Percentiles rank a stretch among this genome's conserved stretches.
Conservation (phyloP, 2,113 vertebrate species). For the Pyrgilauda ruficollis region DNA sequence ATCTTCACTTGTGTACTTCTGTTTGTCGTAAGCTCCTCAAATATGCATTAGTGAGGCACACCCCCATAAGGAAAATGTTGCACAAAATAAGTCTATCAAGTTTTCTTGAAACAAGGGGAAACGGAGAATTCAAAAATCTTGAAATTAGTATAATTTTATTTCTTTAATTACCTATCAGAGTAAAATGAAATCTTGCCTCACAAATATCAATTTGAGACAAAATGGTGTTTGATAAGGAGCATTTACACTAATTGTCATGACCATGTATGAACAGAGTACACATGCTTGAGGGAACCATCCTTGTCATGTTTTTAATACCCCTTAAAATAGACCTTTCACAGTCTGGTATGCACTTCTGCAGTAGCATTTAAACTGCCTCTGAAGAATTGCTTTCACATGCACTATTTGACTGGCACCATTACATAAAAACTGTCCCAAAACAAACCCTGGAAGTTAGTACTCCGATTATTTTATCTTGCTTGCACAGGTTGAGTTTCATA, state of each 20-base stretch:
- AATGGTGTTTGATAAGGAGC: background rate
- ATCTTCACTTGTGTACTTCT: background rate
- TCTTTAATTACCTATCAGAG: background rate
- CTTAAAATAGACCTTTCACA: background rate
- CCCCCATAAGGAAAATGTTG: background rate
- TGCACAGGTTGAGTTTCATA: background rate
- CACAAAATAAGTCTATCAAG: background rate
- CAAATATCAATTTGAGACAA: background rate
- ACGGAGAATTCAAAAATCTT: background rate
- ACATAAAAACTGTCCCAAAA: background rate
- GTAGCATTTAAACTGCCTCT: background rate
- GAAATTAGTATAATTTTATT: background rate
- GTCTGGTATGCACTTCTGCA: background rate
- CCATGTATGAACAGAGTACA: background rate
- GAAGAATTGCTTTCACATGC: background rate
- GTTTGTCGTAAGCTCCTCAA: background rate
- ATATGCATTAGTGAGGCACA: background rate
- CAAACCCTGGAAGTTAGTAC: background rate
- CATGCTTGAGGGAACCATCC: background rate
- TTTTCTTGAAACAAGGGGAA: background rate
- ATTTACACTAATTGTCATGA: background rate
- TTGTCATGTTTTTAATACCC: background rate
- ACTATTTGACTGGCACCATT: background rate
- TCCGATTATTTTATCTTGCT: background rate
- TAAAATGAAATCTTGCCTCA: background rate